Percentiles rank a stretch among this genome's conserved stretches.
phyloP scores from a whole-genome alignment of 2,113 vertebrate genomes.

The Poicephalus gulielmi region DNA sequence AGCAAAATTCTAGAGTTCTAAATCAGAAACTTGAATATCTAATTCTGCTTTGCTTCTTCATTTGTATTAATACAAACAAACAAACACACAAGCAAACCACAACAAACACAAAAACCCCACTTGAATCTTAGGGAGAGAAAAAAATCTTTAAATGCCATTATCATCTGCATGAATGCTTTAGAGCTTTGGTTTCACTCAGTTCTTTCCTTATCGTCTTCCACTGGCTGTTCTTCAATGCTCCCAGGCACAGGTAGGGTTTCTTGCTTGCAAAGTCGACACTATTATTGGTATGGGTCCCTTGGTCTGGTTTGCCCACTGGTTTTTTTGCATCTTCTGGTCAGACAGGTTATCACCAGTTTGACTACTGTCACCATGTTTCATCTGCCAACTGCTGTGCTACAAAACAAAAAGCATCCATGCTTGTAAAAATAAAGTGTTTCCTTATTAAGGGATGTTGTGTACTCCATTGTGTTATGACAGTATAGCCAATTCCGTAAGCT shows the following conservation, averaged over 20 bases:
- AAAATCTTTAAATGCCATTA: not conserved
- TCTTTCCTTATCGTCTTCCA: not conserved
- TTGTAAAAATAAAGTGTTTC: not conserved
- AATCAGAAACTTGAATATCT: not conserved
- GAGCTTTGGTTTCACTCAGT: not conserved
- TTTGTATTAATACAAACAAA: not conserved
- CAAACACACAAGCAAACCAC: not conserved
- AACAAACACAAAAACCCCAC: not conserved
- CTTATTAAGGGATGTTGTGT: not conserved
- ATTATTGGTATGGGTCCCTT: not conserved
- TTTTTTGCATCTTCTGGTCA: not conserved
- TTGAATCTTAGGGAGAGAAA: not conserved
- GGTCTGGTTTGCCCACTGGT: accelerated
- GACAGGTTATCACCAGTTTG: not conserved
- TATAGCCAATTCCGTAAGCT: not conserved
- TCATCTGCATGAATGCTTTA: not conserved
- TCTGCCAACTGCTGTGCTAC: not conserved
- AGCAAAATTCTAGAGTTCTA: not conserved
- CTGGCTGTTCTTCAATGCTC: not conserved
- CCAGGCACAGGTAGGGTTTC: not conserved
- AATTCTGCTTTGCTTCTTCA: not conserved
- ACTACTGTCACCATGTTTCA: not conserved
- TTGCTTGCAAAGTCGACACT: not conserved
- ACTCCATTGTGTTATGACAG: not conserved
- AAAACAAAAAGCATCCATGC: not conserved